Base-by-base conservation (phyloP, 2,888 invertebrate genomes). In the Mamestra brassicae region DNA sequence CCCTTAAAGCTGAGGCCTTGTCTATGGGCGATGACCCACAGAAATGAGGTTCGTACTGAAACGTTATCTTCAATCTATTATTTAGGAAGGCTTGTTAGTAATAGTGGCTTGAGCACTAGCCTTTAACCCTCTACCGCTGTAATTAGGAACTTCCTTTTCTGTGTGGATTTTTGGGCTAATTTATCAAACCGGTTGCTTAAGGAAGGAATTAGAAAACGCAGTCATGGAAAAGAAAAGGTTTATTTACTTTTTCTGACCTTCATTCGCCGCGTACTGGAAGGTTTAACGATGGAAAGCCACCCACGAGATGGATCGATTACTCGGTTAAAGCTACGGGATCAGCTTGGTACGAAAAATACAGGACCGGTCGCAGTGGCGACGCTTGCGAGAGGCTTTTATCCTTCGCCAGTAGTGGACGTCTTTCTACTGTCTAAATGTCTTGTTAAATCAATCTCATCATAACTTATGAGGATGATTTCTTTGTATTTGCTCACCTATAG, bases 61-160 rank as follows among this genome's bases (percentile, higher is more conserved):
- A 61, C 70, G 68, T 85, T 87, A 87, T 85, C 85, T 85, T 78
- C 66, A 78, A 85, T 85, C 87, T 78, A 72, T 75, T 80, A 78
- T 78, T 80, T 86, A 74, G 74, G 78, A 64, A 36, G 55, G 64
- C 78, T 72, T 81, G 87, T 86, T 74, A 70, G 71, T 70, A 67
- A 76, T 70, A 63, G 69, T 70, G 62, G 69, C 54, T 70, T 67
- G 13, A 76, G 50, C 52, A 71, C 69, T 69, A 65, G 17, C 68
- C 71, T 61, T 76, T 81, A 81, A 76, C 76, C 72, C 77, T 66
- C 54, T 34, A 6, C 17, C 26, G 42, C 34, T 15, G 58, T 63
- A 11, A 84, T 74, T 66, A 84, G 63, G 74, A 57, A 62, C 58
- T 74, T 66, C 45, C 58, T 84, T 79, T 69, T 70, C 69, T 34